A percentile compares a stretch with the other conserved stretches of the same genome.
These are phyloP conservation scores for Sorex araneus DNA, from an alignment of 2,113 vertebrate species.

Conservation along the genomic window DNA sequence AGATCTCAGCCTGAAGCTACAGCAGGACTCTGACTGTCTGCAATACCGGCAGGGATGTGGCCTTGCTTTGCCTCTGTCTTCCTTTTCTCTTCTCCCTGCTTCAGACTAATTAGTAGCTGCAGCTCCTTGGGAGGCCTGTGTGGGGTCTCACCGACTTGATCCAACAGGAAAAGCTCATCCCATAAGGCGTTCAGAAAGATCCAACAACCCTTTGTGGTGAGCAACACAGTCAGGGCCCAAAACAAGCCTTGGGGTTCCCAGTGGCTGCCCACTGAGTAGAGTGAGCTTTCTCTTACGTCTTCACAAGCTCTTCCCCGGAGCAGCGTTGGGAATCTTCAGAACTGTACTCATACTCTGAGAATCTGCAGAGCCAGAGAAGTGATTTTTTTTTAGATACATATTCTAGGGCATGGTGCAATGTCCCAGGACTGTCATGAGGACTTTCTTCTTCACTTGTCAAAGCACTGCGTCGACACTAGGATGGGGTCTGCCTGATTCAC, in stretches of 20 bases:
- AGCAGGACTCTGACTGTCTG: neutral
- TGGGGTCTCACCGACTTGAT: neutral
- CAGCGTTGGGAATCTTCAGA: neutral
- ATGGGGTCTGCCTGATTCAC: neutral
- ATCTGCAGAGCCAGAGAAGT: neutral
- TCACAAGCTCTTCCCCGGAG: neutral
- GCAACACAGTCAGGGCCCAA: neutral
- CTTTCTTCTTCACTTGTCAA: neutral
- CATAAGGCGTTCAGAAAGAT: neutral
- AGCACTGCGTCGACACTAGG: neutral
- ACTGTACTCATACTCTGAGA: neutral
- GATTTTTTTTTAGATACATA: neutral
- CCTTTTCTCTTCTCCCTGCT: neutral
- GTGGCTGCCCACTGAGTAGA: neutral
- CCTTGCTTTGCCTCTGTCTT: neutral
- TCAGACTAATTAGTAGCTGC: neutral
- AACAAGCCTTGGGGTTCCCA: neutral
- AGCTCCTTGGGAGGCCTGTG: neutral
- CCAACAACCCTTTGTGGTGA: fast-evolving
- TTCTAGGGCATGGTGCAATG: neutral
- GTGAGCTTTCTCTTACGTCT: neutral
- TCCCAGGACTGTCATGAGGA: neutral
- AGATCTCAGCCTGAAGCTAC: neutral
- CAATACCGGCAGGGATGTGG: too few relatives aligned
- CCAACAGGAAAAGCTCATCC: neutral